Evolutionary conservation across 2,113 vertebrate genomes (phyloP).

Genomic region (Regulus satrapa): DNA sequence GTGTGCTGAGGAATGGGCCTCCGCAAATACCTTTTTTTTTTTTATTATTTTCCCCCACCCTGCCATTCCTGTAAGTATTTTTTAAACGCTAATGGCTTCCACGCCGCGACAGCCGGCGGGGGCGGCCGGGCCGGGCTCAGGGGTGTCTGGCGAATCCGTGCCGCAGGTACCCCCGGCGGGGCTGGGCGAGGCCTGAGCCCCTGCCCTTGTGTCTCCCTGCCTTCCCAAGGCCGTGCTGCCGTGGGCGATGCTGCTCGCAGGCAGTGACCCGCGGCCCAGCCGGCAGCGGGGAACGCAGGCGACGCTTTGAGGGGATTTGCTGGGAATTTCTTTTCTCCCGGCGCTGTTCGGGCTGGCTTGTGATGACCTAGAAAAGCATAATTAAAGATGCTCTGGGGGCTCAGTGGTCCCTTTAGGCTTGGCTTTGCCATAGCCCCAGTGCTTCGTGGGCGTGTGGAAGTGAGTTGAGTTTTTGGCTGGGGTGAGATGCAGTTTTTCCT

Average conservation of each 20-base stretch:
- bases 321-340: not conserved
- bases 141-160: slow-evolving; percentile 65
- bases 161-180: slow-evolving; percentile 63
- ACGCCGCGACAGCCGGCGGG: slow-evolving; percentile 61
- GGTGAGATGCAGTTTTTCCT: not conserved
- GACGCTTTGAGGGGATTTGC: not conserved
- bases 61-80: slow-evolving; percentile 77
- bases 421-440: not conserved
- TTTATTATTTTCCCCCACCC: not conserved
- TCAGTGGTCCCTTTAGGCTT: not conserved
- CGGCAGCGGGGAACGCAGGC: not conserved
- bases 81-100: slow-evolving; percentile 79
- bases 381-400: not conserved
- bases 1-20: slow-evolving; percentile 75
- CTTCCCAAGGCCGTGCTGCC: slow-evolving; percentile 24
- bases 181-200: slow-evolving; percentile 52
- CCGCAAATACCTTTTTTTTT: slow-evolving; percentile 70
- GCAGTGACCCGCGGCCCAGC: not conserved
- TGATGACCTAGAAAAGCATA: not conserved
- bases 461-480: not conserved
- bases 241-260: not conserved
- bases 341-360: not conserved
- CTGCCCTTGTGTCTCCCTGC: slow-evolving; percentile 27
- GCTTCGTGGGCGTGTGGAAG: not conserved
- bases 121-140: slow-evolving; percentile 59